Conservation (phyloP, 1,140 invertebrate species). For the Drosophila burlai region DNA sequence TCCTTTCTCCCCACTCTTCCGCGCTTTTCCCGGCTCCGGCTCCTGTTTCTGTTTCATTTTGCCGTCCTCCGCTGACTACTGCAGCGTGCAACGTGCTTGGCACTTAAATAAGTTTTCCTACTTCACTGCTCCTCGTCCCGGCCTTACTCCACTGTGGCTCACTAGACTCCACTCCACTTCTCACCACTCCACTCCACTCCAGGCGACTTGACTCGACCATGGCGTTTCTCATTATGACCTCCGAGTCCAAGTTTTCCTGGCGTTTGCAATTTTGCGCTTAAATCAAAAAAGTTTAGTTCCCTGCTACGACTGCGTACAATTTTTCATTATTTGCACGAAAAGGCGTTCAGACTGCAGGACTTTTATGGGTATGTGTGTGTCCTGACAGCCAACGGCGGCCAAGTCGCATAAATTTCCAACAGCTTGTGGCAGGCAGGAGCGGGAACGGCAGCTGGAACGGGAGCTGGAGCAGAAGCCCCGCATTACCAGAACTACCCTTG, state of each 20-base stretch:
- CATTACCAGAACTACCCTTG: conserved; percentile 54
- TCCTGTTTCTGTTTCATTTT: conserved; percentile 35
- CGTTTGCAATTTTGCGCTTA: conserved; percentile 65
- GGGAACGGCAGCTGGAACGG: not conserved
- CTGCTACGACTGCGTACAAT: conserved; percentile 55
- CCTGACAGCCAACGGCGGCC: conserved; percentile 34
- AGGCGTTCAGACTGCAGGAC: conserved; percentile 45
- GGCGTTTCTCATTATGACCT: conserved; percentile 70
- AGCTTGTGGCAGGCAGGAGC: conserved; percentile 36
- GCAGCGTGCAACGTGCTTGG: conserved; percentile 79
- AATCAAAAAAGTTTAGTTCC: conserved; percentile 67
- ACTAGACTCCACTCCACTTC: conserved; percentile 8
- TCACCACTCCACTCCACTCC: conserved; percentile 10
- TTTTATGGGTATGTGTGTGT: conserved; percentile 22
- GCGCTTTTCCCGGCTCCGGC: conserved; percentile 1
- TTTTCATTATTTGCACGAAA: conserved; percentile 72
- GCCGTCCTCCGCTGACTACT: conserved; percentile 52
- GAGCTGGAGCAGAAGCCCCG: conserved; percentile 33
- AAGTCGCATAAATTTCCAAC: conserved; percentile 59
- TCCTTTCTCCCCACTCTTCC: not conserved
- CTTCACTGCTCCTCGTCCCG: conserved; percentile 24
- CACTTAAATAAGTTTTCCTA: conserved; percentile 81
- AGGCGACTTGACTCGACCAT: conserved; percentile 33
- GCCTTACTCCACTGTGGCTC: conserved; percentile 10
- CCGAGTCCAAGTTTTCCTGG: conserved; percentile 50